Percentiles rank a stretch among this genome's conserved stretches.
These are phyloP conservation scores for Grammomys surdaster DNA, from an alignment of 2,113 vertebrate genomes.

Conservation along the genomic window DNA sequence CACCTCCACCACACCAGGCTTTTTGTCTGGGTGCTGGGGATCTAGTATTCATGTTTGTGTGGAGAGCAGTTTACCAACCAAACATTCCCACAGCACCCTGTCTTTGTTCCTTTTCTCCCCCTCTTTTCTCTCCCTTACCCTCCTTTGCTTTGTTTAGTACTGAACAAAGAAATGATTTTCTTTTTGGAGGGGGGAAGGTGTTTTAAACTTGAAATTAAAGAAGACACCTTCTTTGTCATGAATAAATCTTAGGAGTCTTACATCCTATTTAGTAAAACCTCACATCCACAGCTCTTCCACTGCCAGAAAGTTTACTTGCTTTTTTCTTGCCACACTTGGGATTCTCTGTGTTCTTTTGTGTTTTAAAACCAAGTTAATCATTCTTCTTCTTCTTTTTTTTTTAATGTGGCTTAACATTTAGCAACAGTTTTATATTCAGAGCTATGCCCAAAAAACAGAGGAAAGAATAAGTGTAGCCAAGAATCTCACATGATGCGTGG, in stretches of 20 bases:
- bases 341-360: slow-evolving; percentile 2
- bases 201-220: slow-evolving; percentile 26
- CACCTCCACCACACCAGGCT: too few species aligned
- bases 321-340: not conserved
- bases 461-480: not conserved
- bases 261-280: not conserved
- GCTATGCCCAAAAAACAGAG: not conserved
- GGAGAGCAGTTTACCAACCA: too few species aligned
- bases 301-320: slow-evolving; percentile 14
- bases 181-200: not conserved
- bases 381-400: slow-evolving; percentile 23
- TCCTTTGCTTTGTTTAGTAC: not conserved
- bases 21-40: not conserved
- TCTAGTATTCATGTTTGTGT: not conserved
- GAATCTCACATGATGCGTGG: not conserved
- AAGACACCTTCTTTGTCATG: not conserved
- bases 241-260: slow-evolving; percentile 30
- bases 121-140: not conserved
- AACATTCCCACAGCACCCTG: not conserved
- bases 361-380: slow-evolving; percentile 53
- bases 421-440: slow-evolving; percentile 47
- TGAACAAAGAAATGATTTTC: not conserved
- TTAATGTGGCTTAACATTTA: slow-evolving; percentile 13
- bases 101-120: not conserved
- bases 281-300: not conserved